Base-by-base conservation (phyloP, 2,888 invertebrate genomes). In the Pterostichus niger region DNA sequence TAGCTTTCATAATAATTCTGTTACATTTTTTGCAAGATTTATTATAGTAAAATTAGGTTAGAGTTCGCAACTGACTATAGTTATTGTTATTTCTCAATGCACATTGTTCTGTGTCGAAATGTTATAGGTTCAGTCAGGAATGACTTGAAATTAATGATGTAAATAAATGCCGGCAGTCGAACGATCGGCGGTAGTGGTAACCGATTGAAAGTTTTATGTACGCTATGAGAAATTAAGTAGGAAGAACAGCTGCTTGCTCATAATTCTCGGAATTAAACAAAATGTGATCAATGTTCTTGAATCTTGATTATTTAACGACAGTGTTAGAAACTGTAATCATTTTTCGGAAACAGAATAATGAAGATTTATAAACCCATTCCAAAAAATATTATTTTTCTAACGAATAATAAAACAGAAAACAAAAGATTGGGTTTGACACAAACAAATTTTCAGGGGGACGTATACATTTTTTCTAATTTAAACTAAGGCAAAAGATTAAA, bases 71-170 rank as follows among this genome's bases (percentile, higher is more conserved):
- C 13, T 3, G 11, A 35, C 35, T 6, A 13, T 64, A 11, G 17
- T 44, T 44, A 44, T 71, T 71, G 17, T 71, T 71, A 40, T 71
- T 71, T 71, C 68, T 40, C 40, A 71, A 71, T 71, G 44, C 68
- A 40, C 17, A 71, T 71, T 71, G 68, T 71, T 71, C 44, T 71
- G 10, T 71, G 68, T 71, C 44, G 44, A 44, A 71, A 71, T 44
- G 5, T 56, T 11, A 9, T 56, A 17, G 15, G 56, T 56, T 7
- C 68, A 71, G 64, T 10, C 68, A 71, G 44, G 68, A 40, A 40
- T 35, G 64, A 10, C 68, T 71, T 13, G 44, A 71, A 71, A 71
- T 71, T 71, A 71, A 71, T 71, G 68, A 71, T 40, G 68, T 71
- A 44, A 17, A 71, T 2, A 71, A 11, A 9, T 40, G 68, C 6